These are phyloP conservation scores for Mormoops blainvillei DNA, from an alignment of 2,113 vertebrate genomes.

Conservation along the genomic window DNA sequence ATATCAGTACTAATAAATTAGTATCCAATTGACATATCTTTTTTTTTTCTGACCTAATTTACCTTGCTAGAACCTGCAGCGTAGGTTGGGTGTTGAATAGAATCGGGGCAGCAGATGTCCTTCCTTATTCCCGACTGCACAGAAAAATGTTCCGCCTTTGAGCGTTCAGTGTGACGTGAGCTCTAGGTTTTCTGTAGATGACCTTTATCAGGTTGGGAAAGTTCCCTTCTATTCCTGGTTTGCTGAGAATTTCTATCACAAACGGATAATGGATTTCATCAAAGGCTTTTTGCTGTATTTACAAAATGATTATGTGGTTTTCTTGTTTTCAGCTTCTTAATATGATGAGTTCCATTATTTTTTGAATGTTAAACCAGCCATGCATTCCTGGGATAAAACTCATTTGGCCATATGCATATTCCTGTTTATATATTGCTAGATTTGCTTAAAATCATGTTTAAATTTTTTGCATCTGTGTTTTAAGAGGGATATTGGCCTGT, in stretches of 20 bases:
- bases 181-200: conserved; percentile 3
- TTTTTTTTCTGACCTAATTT: background rate
- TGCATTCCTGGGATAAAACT: background rate
- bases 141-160: background rate
- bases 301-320: background rate
- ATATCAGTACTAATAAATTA: background rate
- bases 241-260: background rate
- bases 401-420: background rate
- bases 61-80: background rate
- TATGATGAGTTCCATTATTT: background rate
- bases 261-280: background rate
- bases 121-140: background rate
- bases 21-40: background rate
- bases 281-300: background rate
- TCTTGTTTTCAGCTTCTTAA: background rate
- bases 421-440: background rate
- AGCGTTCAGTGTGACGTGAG: conserved; percentile 25
- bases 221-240: background rate
- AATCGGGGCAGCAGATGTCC: background rate
- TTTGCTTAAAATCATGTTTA: background rate
- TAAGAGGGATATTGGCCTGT: background rate
- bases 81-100: background rate
- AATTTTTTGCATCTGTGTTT: background rate
- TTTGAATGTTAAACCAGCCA: conserved; percentile 22
- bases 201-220: conserved; percentile 33